A percentile compares a stretch with the other conserved stretches of the same genome.
phyloP scores from a whole-genome alignment of 2,797 vertebrate genomes.

The Coilia nasus region DNA sequence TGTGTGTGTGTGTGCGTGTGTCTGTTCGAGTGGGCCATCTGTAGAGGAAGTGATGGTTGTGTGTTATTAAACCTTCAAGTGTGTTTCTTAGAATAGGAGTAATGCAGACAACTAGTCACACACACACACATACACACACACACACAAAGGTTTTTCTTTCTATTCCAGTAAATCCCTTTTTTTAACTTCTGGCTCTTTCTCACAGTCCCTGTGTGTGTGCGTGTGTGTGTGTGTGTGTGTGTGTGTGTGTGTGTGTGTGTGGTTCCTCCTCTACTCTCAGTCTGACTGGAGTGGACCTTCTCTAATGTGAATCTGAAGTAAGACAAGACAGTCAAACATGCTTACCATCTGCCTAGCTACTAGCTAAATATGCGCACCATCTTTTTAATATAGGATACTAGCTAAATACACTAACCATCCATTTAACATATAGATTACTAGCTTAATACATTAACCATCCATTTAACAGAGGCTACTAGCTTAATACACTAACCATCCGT shows the following conservation, averaged over 20 bases:
- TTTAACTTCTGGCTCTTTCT: neutral
- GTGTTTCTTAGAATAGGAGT: neutral
- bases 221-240: neutral
- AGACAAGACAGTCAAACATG: too few relatives aligned
- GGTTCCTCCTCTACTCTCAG: neutral
- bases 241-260: neutral
- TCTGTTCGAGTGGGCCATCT: neutral
- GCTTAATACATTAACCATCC: too few relatives aligned
- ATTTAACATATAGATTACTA: too few relatives aligned
- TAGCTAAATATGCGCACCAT: too few relatives aligned
- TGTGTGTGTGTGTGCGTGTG: neutral
- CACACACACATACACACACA: neutral
- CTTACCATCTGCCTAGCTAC: too few relatives aligned
- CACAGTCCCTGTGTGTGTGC: too few relatives aligned
- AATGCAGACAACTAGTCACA: neutral
- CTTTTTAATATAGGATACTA: too few relatives aligned
- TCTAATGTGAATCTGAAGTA: neutral
- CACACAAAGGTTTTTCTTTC: neutral
- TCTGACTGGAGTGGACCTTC: neutral
- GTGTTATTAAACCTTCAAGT: neutral
- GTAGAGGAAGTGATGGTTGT: neutral
- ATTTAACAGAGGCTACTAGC: too few relatives aligned
- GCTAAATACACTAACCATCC: too few relatives aligned
- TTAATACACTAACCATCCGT: too few relatives aligned
- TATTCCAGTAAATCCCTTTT: neutral